A percentile compares a stretch with the other conserved stretches of the same genome.
These are phyloP conservation scores for Ephydatia muelleri DNA, from an alignment of 37 sponge, comb jelly and placozoan genomes.

Conservation along the genomic window DNA sequence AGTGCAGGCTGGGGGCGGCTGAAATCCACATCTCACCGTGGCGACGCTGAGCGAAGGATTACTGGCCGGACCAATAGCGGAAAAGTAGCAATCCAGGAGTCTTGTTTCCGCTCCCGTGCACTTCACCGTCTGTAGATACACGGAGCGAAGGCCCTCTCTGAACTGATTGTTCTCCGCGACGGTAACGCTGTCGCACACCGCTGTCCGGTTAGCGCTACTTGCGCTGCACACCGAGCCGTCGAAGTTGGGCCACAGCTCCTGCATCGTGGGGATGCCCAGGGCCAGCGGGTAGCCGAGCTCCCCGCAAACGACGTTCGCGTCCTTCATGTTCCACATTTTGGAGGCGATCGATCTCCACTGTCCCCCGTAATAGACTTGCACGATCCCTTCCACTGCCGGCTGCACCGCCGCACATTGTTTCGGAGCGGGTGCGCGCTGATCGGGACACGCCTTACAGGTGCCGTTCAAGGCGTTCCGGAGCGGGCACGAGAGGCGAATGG, in stretches of 20 bases:
- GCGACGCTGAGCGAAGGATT: constrained; percentile 32
- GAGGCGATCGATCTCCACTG: constrained; percentile 59
- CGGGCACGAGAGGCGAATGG: constrained; percentile 61
- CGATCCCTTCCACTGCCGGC: constrained; percentile 55
- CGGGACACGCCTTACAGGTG: constrained; percentile 39
- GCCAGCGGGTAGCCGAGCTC: constrained; percentile 75
- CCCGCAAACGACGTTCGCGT: constrained; percentile 56
- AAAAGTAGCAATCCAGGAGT: constrained; percentile 45
- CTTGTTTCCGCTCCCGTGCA: constrained; percentile 50
- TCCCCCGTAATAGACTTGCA: constrained; percentile 21
- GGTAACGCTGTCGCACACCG: neutral
- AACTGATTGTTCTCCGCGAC: neutral
- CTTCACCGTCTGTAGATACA: constrained; percentile 21
- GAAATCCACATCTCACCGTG: constrained; percentile 68
- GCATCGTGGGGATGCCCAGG: constrained; percentile 14
- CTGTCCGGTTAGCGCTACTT: neutral
- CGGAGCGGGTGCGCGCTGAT: constrained; percentile 6
- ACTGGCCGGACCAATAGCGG: constrained; percentile 14
- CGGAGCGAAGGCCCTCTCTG: neutral
- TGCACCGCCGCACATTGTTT: constrained; percentile 16
- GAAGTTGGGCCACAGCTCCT: constrained; percentile 40
- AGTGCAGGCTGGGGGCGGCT: constrained; percentile 34
- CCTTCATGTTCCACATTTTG: constrained; percentile 29
- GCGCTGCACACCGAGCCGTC: neutral
- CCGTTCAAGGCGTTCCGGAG: neutral